These are phyloP conservation scores for Callinectes sapidus DNA, from an alignment of 2,888 invertebrate species.

Conservation along the genomic window DNA sequence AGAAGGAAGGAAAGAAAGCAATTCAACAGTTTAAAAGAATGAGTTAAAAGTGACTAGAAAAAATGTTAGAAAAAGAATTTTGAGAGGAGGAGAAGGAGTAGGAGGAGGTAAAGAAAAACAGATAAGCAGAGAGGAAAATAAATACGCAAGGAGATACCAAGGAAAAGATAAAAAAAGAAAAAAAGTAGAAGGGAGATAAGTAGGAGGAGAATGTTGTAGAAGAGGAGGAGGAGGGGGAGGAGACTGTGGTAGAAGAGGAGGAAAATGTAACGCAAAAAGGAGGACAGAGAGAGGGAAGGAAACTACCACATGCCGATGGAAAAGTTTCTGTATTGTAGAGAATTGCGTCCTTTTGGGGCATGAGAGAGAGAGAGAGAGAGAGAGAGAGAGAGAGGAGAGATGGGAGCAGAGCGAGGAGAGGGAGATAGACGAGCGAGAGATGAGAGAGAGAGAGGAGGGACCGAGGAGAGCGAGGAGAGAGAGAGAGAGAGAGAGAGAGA, in stretches of 20 bases:
- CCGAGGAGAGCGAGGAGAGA: background rate
- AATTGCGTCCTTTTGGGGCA: background rate
- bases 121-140: background rate
- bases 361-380: background rate
- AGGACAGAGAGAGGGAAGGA: background rate
- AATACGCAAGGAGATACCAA: too few relatives aligned
- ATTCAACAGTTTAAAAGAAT: too few relatives aligned
- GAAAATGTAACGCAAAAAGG: background rate
- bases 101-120: background rate
- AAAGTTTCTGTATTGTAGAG: background rate
- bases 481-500: background rate
- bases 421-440: too few relatives aligned
- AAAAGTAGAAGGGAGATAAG: too few relatives aligned
- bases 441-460: background rate
- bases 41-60: too few relatives aligned
- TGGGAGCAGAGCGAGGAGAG: too few relatives aligned
- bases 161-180: too few relatives aligned
- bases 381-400: background rate
- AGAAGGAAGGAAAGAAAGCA: too few relatives aligned
- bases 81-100: background rate
- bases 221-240: background rate
- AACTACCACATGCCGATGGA: background rate
- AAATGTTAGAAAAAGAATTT: background rate
- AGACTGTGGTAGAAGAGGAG: background rate
- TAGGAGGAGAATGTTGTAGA: background rate